A percentile compares a stretch with the other conserved stretches of the same genome.
Evolutionary conservation across 2,888 invertebrate species (phyloP).

Genomic region (Sarcophaga carnaria): DNA sequence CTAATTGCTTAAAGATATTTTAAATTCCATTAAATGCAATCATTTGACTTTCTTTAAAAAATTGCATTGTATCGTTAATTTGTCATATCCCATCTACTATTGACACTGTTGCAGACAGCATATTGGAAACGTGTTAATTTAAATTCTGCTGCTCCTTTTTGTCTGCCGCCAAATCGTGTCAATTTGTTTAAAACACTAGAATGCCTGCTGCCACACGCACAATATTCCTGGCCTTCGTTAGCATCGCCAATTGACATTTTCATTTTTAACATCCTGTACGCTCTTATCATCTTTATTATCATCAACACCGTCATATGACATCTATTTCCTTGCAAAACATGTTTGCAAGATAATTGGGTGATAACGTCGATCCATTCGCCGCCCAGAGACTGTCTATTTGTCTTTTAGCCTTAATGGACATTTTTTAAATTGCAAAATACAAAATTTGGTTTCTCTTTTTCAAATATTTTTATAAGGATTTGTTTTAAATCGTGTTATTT

Average conservation of each 20-base stretch:
- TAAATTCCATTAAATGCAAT: no score
- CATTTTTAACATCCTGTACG: background rate
- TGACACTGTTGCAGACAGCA: conserved; percentile 17
- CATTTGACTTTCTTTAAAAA: no score
- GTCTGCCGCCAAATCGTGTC: conserved; percentile 38
- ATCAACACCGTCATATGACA: conserved; percentile 37
- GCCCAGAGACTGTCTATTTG: conserved; percentile 10
- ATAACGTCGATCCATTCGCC: conserved; percentile 30
- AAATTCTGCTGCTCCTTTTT: conserved; percentile 12
- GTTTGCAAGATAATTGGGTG: conserved; percentile 44
- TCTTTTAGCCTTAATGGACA: conserved; percentile 16
- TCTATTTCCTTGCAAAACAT: conserved; percentile 3
- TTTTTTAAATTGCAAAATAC: conserved; percentile 7
- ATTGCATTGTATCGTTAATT: conserved; percentile 5
- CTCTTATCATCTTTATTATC: conserved; percentile 27
- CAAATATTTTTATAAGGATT: background rate
- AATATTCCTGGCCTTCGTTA: background rate
- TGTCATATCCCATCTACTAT: conserved; percentile 17
- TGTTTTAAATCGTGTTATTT: no score
- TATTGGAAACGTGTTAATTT: background rate
- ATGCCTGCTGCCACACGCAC: background rate
- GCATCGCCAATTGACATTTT: background rate
- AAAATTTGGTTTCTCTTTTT: background rate
- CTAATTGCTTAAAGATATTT: no score
- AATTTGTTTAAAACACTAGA: conserved; percentile 48